Percentiles rank a stretch among this genome's conserved stretches.
Conservation (phyloP, 1,140 invertebrate genomes). For the Caerostris darwini region DNA sequence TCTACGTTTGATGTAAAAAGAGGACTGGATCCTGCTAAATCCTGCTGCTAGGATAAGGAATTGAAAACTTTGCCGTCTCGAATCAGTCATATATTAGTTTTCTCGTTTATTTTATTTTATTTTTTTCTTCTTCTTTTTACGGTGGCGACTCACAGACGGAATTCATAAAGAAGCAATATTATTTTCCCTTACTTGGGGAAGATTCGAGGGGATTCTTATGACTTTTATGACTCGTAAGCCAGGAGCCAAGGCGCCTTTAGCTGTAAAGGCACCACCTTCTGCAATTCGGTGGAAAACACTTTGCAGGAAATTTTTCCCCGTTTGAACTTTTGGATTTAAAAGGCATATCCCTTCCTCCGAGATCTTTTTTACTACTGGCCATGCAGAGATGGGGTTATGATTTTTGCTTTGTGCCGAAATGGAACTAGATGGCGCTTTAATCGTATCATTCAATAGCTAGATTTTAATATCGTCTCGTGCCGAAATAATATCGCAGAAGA, state of each 20-base stretch:
- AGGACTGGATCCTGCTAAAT: background rate
- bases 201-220: constrained; percentile 27
- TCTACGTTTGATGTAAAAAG: constrained; percentile 42
- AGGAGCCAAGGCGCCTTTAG: constrained; percentile 36
- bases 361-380: constrained; percentile 48
- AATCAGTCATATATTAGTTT: constrained; percentile 65
- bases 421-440: background rate
- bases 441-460: background rate
- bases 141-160: constrained; percentile 42
- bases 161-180: constrained; percentile 57
- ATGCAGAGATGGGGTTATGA: constrained; percentile 39
- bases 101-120: too few relatives aligned
- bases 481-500: too few relatives aligned
- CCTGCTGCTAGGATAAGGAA: constrained; percentile 50
- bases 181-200: constrained; percentile 50
- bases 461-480: background rate
- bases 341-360: background rate
- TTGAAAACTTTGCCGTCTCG: constrained; percentile 49
- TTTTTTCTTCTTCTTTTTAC: constrained; percentile 28
- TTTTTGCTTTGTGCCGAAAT: background rate
- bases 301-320: background rate
- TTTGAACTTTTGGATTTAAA: constrained; percentile 52
- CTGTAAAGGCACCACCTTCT: constrained; percentile 16
- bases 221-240: constrained; percentile 45
- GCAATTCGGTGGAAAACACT: background rate